These are phyloP conservation scores for Prinia subflava DNA, from an alignment of 2,113 vertebrate species.

Conservation along the genomic window DNA sequence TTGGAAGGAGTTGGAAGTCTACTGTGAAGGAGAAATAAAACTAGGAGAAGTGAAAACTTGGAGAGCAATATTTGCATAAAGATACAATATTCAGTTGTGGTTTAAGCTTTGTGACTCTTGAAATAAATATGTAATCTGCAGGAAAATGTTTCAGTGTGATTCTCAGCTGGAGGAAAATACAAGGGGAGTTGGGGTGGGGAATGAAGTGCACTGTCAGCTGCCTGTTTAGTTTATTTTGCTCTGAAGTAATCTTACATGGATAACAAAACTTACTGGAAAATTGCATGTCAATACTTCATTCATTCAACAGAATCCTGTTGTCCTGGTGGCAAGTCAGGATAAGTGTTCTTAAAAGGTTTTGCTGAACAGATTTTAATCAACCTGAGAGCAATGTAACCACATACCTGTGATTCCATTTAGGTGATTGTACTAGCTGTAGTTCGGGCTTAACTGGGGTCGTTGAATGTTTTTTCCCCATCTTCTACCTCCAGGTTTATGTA, in stretches of 20 bases:
- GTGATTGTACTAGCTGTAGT: background rate
- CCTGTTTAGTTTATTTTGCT: background rate
- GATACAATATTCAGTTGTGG: background rate
- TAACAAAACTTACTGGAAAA: background rate
- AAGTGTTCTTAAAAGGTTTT: background rate
- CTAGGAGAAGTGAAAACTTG: background rate
- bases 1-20: background rate
- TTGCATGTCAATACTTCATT: background rate
- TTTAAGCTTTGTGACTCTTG: background rate
- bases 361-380: background rate
- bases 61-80: background rate
- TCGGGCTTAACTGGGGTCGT: background rate
- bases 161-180: background rate
- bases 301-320: background rate
- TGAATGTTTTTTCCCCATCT: background rate
- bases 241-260: background rate
- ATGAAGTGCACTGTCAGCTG: background rate
- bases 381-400: accelerated
- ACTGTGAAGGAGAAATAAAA: background rate
- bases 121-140: background rate
- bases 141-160: background rate
- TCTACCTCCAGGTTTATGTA: background rate
- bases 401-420: background rate
- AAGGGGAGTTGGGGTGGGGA: background rate
- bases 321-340: background rate